phyloP scores from a whole-genome alignment of 2,797 vertebrate species.

The Hippocampus kuda region DNA sequence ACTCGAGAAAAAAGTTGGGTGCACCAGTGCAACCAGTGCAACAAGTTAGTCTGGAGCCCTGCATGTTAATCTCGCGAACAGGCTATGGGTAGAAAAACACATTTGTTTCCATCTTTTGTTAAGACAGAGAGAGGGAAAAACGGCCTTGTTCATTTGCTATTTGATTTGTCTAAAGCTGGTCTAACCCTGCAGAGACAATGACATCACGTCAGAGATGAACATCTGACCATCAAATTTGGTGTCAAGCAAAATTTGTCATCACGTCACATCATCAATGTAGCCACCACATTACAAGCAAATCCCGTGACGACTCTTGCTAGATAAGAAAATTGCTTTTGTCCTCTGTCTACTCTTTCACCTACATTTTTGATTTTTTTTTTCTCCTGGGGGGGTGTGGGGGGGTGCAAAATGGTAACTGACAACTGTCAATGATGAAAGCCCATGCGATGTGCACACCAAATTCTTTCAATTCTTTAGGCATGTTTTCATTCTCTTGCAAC shows the following conservation, averaged over 20 bases:
- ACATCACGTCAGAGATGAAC: not conserved
- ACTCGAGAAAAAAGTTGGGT: no score
- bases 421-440: not conserved
- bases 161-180: not conserved
- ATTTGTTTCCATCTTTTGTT: not conserved
- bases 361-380: not conserved
- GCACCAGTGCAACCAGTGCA: no score
- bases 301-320: not conserved
- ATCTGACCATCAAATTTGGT: not conserved
- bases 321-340: not conserved
- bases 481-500: not conserved
- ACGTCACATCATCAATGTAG: not conserved
- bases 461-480: slow-evolving; percentile 1
- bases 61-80: not conserved
- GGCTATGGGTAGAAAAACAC: not conserved
- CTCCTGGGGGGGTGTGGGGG: not conserved
- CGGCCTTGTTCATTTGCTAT: not conserved
- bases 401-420: not conserved
- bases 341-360: no score
- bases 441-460: not conserved
- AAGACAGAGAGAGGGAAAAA: not conserved
- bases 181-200: not conserved
- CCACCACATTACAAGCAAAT: not conserved
- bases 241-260: not conserved
- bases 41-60: no score